Conservation (phyloP, 53 echinoderm and acorn worm genomes). For the Paracentrotus lividus region DNA sequence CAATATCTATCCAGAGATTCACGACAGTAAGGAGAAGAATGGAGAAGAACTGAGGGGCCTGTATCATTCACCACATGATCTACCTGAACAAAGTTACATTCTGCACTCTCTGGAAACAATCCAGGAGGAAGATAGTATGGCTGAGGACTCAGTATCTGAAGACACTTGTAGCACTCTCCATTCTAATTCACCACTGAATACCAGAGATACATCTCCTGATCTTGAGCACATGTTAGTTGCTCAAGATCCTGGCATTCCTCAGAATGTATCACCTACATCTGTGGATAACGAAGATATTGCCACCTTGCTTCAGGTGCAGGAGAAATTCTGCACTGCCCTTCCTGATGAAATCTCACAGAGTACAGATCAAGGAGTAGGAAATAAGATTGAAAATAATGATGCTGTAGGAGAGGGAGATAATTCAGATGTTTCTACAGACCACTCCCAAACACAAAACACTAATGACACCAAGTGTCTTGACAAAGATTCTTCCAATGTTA, state of each 20-base stretch:
- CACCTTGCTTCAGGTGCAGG: neutral
- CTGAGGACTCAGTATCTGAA: slow-evolving; percentile 41
- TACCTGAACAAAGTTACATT: slow-evolving; percentile 51
- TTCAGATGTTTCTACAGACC: neutral
- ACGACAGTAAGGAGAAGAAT: neutral
- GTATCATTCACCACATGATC: slow-evolving; percentile 13
- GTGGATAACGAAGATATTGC: neutral
- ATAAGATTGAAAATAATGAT: neutral
- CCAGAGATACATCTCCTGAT: slow-evolving; percentile 24
- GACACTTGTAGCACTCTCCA: slow-evolving; percentile 60
- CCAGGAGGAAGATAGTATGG: slow-evolving; percentile 54
- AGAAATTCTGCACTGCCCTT: neutral
- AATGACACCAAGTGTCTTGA: neutral
- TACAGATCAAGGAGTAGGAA: neutral
- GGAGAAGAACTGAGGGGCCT: neutral
- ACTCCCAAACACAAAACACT: neutral
- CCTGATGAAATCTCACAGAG: neutral
- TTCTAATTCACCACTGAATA: slow-evolving; percentile 33
- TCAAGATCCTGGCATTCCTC: neutral
- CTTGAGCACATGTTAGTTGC: neutral
- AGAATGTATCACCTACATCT: neutral
- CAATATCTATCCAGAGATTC: neutral
- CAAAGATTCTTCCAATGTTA: neutral
- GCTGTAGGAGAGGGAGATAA: neutral
- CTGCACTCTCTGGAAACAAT: slow-evolving; percentile 42